Conservation (phyloP, 2,888 invertebrate species). For the Heliconius sara region DNA sequence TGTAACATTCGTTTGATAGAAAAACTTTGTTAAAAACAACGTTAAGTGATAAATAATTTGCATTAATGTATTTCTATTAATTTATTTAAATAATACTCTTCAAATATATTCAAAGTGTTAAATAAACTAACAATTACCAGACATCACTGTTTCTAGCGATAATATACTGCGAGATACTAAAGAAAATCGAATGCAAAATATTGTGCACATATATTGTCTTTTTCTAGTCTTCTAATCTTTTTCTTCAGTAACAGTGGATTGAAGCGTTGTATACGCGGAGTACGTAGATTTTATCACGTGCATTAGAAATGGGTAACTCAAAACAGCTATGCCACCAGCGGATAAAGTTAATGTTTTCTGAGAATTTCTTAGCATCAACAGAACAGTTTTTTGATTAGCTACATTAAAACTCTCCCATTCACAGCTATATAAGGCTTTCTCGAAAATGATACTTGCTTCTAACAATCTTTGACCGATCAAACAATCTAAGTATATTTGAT, state of each 20-base stretch:
- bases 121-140: too few relatives aligned
- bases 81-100: too few relatives aligned
- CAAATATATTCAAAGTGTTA: too few relatives aligned
- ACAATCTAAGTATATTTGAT: constrained; percentile 65
- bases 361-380: constrained; percentile 60
- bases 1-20: too few relatives aligned
- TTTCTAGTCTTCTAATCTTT: background rate
- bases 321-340: constrained; percentile 62
- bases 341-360: constrained; percentile 64
- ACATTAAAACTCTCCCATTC: constrained; percentile 68
- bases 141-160: background rate
- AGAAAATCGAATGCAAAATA: background rate
- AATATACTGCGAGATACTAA: background rate
- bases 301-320: constrained; percentile 62
- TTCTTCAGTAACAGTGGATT: constrained; percentile 30
- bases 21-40: too few relatives aligned
- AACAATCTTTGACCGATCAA: constrained; percentile 63
- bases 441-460: constrained; percentile 61
- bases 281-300: constrained; percentile 60
- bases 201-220: background rate
- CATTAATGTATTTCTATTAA: background rate
- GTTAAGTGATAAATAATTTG: background rate
- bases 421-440: constrained; percentile 61
- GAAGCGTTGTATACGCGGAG: constrained; percentile 62
- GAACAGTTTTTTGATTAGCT: constrained; percentile 60